Conservation (phyloP, 2,797 vertebrate species). For the Sternotherus odoratus region DNA sequence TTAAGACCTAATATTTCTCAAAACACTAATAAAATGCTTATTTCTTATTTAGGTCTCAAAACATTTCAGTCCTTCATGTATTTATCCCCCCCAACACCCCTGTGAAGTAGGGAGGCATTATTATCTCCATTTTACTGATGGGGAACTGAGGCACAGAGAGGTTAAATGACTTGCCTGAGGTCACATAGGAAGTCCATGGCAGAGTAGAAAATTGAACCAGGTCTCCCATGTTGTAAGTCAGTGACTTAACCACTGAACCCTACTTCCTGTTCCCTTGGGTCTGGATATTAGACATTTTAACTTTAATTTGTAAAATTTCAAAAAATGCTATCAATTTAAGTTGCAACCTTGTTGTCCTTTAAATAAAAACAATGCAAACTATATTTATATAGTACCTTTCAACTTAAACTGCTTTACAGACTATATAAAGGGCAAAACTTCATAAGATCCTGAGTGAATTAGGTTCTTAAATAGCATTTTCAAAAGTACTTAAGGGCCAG, state of each 20-base stretch:
- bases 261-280: neutral
- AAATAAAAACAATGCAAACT: neutral
- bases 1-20: neutral
- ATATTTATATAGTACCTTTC: neutral
- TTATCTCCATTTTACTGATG: neutral
- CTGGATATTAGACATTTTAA: neutral
- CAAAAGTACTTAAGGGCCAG: neutral
- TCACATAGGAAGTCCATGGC: neutral
- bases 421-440: neutral
- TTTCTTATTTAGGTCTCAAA: neutral
- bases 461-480: neutral
- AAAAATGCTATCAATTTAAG: neutral
- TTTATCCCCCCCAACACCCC: neutral
- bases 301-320: neutral
- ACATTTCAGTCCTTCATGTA: neutral
- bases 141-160: neutral
- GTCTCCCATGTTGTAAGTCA: neutral
- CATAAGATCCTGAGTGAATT: neutral
- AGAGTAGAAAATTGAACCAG: neutral
- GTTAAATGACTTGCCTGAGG: neutral
- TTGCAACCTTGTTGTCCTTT: neutral
- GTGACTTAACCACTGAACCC: neutral
- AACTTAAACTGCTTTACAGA: neutral
- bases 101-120: neutral
- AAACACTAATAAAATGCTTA: neutral